Evolutionary conservation across 2,888 invertebrate species (phyloP).

Genomic region (Calliscelio sp.): DNA sequence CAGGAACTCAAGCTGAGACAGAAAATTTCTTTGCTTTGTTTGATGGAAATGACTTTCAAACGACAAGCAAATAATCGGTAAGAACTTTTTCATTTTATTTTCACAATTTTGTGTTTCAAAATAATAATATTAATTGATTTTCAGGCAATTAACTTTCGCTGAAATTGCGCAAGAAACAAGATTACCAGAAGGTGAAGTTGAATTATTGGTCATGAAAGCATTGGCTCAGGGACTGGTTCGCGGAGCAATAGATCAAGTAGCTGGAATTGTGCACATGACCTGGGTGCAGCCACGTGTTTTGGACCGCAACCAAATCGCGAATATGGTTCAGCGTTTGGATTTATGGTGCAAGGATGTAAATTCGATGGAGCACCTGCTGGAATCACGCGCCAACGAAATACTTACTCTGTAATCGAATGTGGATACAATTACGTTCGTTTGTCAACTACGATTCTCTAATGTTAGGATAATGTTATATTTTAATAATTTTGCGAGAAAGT

Average conservation of each 20-base stretch:
- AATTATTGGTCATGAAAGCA: conserved; percentile 99
- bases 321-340: conserved; percentile 90
- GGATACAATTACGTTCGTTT: neutral
- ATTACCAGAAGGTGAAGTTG: conserved; percentile 94
- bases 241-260: conserved; percentile 98
- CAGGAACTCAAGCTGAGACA: conserved; percentile 94
- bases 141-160: conserved; percentile 92
- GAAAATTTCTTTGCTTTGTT: conserved; percentile 97
- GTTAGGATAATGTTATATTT: conserved; percentile 46
- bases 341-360: conserved; percentile 92
- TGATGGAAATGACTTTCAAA: conserved; percentile 99
- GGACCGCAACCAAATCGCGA: conserved; percentile 89
- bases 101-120: too few species aligned
- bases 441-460: too few species aligned
- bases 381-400: conserved; percentile 92
- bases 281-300: conserved; percentile 95
- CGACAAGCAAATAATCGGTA: conserved; percentile 93
- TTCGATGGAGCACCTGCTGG: conserved; percentile 90
- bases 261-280: conserved; percentile 91
- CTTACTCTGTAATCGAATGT: conserved; percentile 88
- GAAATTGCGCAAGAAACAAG: conserved; percentile 96
- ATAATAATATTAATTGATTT: too few species aligned
- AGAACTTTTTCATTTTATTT: neutral
- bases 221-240: conserved; percentile 96
- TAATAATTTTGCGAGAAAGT: conserved; percentile 36